Evolutionary conservation across 2,797 vertebrate species (phyloP).

Genomic region (Craterocephalus amniculus): DNA sequence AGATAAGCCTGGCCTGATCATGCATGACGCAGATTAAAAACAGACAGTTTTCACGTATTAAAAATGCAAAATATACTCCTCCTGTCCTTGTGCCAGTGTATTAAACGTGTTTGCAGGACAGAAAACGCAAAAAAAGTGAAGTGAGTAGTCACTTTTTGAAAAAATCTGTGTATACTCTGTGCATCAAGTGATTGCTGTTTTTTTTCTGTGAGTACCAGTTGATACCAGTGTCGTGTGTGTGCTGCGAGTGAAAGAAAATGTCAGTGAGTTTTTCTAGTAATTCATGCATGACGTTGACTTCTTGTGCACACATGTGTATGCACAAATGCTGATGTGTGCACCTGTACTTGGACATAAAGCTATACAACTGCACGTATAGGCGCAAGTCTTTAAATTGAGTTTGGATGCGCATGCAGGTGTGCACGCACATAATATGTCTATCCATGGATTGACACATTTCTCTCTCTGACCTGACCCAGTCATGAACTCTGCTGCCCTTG

Average conservation of each 20-base stretch:
- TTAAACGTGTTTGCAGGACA: slow-evolving; percentile 12
- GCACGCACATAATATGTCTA: slow-evolving; percentile 9
- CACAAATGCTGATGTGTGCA: slow-evolving; percentile 12
- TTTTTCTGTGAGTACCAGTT: slow-evolving; percentile 45
- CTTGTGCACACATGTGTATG: slow-evolving; percentile 7
- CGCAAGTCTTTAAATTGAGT: neutral
- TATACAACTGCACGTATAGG: neutral
- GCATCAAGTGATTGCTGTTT: slow-evolving; percentile 37
- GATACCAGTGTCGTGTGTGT: slow-evolving; percentile 29
- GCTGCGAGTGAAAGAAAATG: slow-evolving; percentile 33
- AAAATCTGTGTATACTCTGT: slow-evolving; percentile 53
- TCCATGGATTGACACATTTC: slow-evolving; percentile 39
- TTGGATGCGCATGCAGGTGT: slow-evolving; percentile 36
- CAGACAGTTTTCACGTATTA: slow-evolving; percentile 2
- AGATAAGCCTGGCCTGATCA: slow-evolving; percentile 53
- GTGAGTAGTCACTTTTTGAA: slow-evolving; percentile 58
- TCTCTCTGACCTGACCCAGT: slow-evolving; percentile 81
- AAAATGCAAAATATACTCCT: neutral
- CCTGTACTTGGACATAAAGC: slow-evolving; percentile 5
- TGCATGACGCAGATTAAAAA: slow-evolving; percentile 40
- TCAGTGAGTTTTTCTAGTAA: slow-evolving; percentile 39
- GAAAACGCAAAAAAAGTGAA: slow-evolving; percentile 42
- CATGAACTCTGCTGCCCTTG: slow-evolving; percentile 83
- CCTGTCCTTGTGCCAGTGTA: neutral
- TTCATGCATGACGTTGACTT: slow-evolving; percentile 19